Evolutionary conservation across 2,113 vertebrate genomes (phyloP).

Genomic region (Pyrgilauda ruficollis): DNA sequence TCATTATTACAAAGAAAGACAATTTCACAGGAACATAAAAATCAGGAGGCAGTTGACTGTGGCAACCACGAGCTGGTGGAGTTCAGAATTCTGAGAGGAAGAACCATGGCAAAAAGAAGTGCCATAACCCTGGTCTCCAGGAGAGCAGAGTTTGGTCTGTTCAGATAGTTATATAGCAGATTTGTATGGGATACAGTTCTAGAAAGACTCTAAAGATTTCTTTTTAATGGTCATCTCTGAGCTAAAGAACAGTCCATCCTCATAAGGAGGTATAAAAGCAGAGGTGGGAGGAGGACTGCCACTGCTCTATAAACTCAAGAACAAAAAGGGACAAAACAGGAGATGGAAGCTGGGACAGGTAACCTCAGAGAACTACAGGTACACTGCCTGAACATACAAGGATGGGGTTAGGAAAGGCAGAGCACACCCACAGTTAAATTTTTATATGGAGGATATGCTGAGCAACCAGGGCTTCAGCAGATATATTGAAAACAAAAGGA

Average conservation of each 20-base stretch:
- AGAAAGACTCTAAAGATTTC: not conserved
- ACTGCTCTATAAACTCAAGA: not conserved
- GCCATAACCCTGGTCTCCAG: not conserved
- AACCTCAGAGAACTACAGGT: not conserved
- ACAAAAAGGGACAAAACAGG: not conserved
- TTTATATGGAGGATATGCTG: fast-evolving
- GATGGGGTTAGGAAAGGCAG: not conserved
- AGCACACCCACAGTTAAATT: not conserved
- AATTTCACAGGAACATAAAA: not conserved
- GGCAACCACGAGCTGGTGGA: not conserved
- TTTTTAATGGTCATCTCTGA: not conserved
- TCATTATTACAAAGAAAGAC: not conserved
- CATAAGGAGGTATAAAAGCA: not conserved
- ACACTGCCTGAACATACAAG: not conserved
- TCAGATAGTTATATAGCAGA: not conserved
- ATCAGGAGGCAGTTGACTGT: not conserved
- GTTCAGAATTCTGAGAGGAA: not conserved
- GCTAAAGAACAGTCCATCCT: not conserved
- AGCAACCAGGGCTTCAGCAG: not conserved
- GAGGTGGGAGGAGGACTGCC: not conserved
- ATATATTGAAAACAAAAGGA: not conserved
- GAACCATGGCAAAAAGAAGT: not conserved
- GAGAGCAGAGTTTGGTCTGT: not conserved
- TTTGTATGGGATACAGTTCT: not conserved
- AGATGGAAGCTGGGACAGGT: not conserved